A percentile compares a stretch with the other conserved stretches of the same genome.
Evolutionary conservation across 2,888 invertebrate genomes (phyloP).

Genomic region (Sipha maydis): DNA sequence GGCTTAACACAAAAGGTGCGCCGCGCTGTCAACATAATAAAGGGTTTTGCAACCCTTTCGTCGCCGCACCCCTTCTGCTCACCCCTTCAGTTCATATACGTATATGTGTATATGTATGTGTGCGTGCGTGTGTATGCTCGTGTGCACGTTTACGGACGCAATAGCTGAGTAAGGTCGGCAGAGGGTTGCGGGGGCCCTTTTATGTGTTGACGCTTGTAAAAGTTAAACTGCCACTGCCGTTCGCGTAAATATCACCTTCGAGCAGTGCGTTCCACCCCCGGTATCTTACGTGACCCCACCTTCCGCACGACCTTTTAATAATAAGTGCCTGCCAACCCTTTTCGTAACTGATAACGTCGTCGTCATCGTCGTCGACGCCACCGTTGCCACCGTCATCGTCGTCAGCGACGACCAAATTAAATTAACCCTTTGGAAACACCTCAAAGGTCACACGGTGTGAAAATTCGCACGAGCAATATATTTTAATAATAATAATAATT

Average conservation of each 20-base stretch:
- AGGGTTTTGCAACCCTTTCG: conserved; percentile 60
- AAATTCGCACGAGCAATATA: background rate
- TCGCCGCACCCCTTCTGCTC: conserved; percentile 6
- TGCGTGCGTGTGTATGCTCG: background rate
- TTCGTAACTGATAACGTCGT: conserved; percentile 59
- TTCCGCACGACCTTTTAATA: conserved; percentile 63
- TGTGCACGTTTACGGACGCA: no score
- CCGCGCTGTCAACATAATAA: conserved; percentile 63
- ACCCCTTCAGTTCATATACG: background rate
- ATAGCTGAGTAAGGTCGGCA: background rate
- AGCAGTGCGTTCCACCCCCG: conserved; percentile 1
- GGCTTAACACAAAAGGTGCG: conserved; percentile 64
- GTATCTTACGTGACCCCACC: conserved; percentile 43
- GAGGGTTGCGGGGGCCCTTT: conserved; percentile 46
- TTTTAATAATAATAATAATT: background rate
- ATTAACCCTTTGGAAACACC: conserved; percentile 60
- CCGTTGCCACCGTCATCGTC: background rate
- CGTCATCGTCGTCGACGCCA: background rate
- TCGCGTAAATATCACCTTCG: conserved; percentile 57
- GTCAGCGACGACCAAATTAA: conserved; percentile 26
- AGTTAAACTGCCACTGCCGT: conserved; percentile 61
- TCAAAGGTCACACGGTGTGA: conserved; percentile 48
- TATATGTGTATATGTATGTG: background rate
- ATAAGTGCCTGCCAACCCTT: conserved; percentile 63
- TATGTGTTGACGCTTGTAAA: conserved; percentile 59